Evolutionary conservation across 2,888 invertebrate species (phyloP).

Genomic region (Oligia latruncula): DNA sequence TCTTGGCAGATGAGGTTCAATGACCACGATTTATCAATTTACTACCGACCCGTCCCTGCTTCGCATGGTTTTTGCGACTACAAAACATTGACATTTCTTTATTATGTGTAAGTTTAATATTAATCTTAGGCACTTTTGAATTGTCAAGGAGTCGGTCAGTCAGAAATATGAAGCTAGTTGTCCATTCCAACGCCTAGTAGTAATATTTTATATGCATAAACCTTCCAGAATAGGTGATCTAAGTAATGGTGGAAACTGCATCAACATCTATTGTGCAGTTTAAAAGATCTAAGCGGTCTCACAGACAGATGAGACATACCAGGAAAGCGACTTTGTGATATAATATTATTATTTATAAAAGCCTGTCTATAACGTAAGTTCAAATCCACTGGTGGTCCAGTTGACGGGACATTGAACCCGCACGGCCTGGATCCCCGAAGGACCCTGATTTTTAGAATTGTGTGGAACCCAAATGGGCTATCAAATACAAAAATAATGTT

Average conservation of each 20-base stretch:
- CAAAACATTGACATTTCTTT: neutral
- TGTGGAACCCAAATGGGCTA: too few relatives aligned
- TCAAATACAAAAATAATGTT: too few relatives aligned
- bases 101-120: neutral
- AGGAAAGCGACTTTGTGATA: neutral
- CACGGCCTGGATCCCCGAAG: neutral
- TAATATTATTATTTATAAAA: neutral
- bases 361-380: neutral
- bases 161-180: neutral
- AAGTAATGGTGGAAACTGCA: neutral
- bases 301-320: neutral
- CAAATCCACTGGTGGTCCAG: too few relatives aligned
- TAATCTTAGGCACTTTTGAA: neutral
- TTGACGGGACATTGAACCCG: neutral
- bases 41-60: neutral
- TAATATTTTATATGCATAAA: neutral
- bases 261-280: neutral
- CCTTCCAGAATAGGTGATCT: neutral
- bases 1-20: constrained; percentile 40
- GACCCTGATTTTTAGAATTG: too few relatives aligned
- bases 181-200: neutral
- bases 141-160: neutral
- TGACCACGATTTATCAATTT: constrained; percentile 32
- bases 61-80: neutral
- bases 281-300: neutral